Percentiles rank a stretch among this genome's conserved stretches.
Evolutionary conservation across 2,797 vertebrate species (phyloP).

Genomic region (Cuniculus paca): DNA sequence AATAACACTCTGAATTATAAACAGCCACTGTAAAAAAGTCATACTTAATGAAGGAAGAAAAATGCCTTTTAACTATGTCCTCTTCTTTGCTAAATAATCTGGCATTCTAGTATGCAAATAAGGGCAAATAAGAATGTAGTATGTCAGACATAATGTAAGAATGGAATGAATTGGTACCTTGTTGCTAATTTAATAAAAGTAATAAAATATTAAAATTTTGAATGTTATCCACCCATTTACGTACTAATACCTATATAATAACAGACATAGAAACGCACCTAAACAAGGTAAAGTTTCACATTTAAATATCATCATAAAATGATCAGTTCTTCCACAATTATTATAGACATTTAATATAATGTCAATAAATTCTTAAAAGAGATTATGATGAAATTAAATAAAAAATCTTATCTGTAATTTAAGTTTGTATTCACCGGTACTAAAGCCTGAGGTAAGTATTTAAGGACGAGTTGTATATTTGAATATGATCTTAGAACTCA

Average conservation of each 20-base stretch:
- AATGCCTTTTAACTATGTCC: background rate
- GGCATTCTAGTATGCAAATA: background rate
- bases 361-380: background rate
- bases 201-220: conserved; percentile 5
- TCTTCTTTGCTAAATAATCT: background rate
- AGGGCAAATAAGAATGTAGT: background rate
- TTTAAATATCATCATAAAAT: background rate
- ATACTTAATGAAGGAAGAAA: background rate
- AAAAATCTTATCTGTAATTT: background rate
- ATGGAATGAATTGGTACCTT: background rate
- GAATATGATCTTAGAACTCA: background rate
- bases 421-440: background rate
- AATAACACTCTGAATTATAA: background rate
- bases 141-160: background rate
- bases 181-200: background rate
- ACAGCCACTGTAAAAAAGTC: background rate
- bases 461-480: background rate
- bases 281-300: background rate
- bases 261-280: background rate
- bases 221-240: background rate
- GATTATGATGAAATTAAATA: background rate
- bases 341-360: background rate
- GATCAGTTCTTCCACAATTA: background rate
- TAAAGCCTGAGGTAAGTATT: background rate
- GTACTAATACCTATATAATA: background rate